These are phyloP conservation scores for Ips nitidus DNA, from an alignment of 1,140 invertebrate genomes.

Conservation along the genomic window DNA sequence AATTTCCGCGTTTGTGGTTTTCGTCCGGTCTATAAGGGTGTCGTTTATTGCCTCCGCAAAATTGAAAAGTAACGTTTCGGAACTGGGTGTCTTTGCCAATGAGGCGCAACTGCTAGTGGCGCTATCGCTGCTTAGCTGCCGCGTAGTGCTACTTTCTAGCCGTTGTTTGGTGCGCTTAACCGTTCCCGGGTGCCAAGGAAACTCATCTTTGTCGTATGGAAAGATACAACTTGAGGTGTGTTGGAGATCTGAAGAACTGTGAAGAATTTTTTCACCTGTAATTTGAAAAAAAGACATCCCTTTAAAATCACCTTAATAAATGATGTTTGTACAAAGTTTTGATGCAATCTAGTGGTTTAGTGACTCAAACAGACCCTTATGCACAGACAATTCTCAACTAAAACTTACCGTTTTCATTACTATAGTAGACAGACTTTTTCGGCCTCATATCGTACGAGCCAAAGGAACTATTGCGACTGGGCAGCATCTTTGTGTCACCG, in stretches of 20 bases:
- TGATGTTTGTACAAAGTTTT: neutral
- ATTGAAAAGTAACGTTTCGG: conserved; percentile 32
- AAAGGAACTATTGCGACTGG: conserved; percentile 73
- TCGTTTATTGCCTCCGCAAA: conserved; percentile 36
- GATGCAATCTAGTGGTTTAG: too few species aligned
- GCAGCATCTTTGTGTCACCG: conserved; percentile 64
- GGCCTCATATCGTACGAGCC: conserved; percentile 70
- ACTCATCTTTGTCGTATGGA: conserved; percentile 62
- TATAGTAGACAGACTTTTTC: conserved; percentile 47
- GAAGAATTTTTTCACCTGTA: conserved; percentile 41
- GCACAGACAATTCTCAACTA: too few species aligned
- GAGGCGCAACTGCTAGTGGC: conserved; percentile 48
- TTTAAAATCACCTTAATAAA: neutral
- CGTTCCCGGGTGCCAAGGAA: conserved; percentile 66
- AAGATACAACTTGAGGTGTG: conserved; percentile 51
- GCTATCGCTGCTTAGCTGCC: conserved; percentile 33
- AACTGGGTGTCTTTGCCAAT: conserved; percentile 31
- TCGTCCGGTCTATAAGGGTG: conserved; percentile 23
- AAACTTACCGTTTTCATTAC: conserved; percentile 43
- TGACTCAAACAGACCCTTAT: too few species aligned
- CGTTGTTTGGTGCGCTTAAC: conserved; percentile 73
- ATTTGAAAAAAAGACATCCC: neutral
- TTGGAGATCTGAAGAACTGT: conserved; percentile 38
- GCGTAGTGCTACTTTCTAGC: conserved; percentile 59
- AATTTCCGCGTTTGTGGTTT: neutral